Evolutionary conservation across 2,113 vertebrate species (phyloP).

Genomic region (Phyllostomus hastatus): DNA sequence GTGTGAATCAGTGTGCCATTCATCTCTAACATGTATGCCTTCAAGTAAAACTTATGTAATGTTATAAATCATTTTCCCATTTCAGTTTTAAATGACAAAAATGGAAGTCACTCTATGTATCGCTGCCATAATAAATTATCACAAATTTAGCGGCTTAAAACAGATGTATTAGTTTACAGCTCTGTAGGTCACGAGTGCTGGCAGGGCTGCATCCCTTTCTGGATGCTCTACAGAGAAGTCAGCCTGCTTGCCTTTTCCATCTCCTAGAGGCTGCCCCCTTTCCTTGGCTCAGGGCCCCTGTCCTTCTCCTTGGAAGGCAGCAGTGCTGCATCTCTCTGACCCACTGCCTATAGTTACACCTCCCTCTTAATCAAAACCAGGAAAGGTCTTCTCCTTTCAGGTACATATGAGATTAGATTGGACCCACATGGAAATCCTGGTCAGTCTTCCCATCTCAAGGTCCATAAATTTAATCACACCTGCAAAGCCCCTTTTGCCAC

Average conservation of each 20-base stretch:
- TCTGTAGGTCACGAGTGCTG: no score
- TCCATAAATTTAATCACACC: not conserved
- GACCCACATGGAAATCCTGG: not conserved
- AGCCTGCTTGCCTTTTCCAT: not conserved
- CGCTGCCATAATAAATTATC: not conserved
- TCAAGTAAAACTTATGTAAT: not conserved
- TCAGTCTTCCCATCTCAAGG: not conserved
- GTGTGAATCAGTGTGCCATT: not conserved
- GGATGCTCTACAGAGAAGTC: not conserved
- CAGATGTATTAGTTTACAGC: no score
- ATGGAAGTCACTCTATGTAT: not conserved
- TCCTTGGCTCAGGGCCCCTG: not conserved
- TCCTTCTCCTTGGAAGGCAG: not conserved
- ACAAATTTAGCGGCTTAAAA: not conserved
- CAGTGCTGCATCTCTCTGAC: not conserved
- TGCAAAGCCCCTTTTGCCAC: not conserved
- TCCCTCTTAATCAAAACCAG: not conserved
- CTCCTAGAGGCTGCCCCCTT: not conserved
- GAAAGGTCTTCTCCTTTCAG: not conserved
- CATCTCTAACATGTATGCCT: not conserved
- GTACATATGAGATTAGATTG: not conserved
- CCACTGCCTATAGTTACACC: not conserved
- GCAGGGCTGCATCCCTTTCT: not conserved
- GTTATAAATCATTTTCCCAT: not conserved
- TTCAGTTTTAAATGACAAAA: not conserved